Base-by-base conservation (phyloP, 2,113 vertebrate species). In the Hippopotamus amphibius region DNA sequence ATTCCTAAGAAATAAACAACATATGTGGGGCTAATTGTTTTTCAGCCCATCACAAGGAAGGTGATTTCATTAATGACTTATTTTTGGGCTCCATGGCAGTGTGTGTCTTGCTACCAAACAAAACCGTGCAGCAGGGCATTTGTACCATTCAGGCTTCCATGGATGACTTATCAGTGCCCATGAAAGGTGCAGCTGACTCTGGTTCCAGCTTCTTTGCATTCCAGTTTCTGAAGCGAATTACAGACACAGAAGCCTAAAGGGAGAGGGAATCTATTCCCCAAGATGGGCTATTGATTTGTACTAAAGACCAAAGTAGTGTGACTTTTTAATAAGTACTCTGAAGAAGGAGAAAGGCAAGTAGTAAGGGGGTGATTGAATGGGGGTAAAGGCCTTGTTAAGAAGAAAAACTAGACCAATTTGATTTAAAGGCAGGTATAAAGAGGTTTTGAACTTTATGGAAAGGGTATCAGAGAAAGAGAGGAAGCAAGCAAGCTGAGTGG, bases 161-260 rank as follows among this genome's bases (percentile, higher is more conserved):
- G 24, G 86, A 59, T 86, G 57, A 37, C 0, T n/a, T 79, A 5
- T 12, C 61, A 48, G 82, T 59, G 7, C 41, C 95, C 46, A n/a
- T 48, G 63, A n/a, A 43, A 53, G 24, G 30, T 55, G 14, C 55
- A 57, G 6, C 50, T 16, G 37, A 66, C n/a, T 41, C 68, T 74
- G 43, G 17, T 48, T 76, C 66, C 28, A 71, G 87, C 48, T 66
- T 30, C 61, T 66, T 84, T 55, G 63, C 57, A n/a, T 96, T 61
- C 57, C 77, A 90, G 17, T 90, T 94, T 65, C 43, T 14, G 66
- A 15, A 41, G 89, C 92, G 61, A 86, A 16, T 66, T 90, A 96
- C 33, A 96, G 92, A 77, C 37, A 50, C 61, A 46, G 16, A 69
- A 65, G 63, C 24, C 6, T 55, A 46, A 53, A 88, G 69, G 43